These are phyloP conservation scores for Antheraea assamensis DNA, from an alignment of 2,888 invertebrate species.

Conservation along the genomic window DNA sequence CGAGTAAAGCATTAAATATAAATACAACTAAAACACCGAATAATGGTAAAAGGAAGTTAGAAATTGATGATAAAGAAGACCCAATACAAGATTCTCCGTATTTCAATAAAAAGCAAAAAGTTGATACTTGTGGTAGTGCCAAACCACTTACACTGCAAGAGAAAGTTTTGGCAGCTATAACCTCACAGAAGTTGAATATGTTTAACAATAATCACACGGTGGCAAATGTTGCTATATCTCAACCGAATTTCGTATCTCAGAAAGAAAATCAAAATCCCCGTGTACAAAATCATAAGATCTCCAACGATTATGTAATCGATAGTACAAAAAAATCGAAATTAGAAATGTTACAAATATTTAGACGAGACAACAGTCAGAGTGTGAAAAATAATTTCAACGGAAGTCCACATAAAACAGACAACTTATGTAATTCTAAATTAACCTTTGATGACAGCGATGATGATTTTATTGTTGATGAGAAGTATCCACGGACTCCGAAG, in stretches of 20 bases:
- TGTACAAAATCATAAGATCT: constrained; percentile 19
- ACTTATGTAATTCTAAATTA: constrained; percentile 45
- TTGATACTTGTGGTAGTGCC: constrained; percentile 41
- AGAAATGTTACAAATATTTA: constrained; percentile 59
- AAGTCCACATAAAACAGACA: constrained; percentile 31
- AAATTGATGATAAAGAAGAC: constrained; percentile 45
- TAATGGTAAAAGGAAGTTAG: constrained; percentile 52
- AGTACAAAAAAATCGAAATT: constrained; percentile 37
- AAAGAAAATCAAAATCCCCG: constrained; percentile 62
- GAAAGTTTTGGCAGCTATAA: constrained; percentile 59
- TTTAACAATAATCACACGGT: constrained; percentile 40
- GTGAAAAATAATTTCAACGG: constrained; percentile 43
- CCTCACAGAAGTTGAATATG: constrained; percentile 46
- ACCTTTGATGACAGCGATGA: constrained; percentile 67
- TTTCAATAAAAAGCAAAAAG: constrained; percentile 65
- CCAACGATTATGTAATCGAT: constrained; percentile 33
- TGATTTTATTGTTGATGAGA: constrained; percentile 61
- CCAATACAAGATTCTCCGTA: constrained; percentile 59
- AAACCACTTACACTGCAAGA: constrained; percentile 52
- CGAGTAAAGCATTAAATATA: constrained; percentile 26
- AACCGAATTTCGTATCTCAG: constrained; percentile 43
- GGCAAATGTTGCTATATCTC: constrained; percentile 47
- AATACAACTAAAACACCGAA: constrained; percentile 30
- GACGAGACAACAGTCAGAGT: constrained; percentile 46
- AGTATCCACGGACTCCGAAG: constrained; percentile 36